A percentile compares a stretch with the other conserved stretches of the same genome.
These are phyloP conservation scores for Listrodromus nycthemerus DNA, from an alignment of 2,888 invertebrate species.

Conservation along the genomic window DNA sequence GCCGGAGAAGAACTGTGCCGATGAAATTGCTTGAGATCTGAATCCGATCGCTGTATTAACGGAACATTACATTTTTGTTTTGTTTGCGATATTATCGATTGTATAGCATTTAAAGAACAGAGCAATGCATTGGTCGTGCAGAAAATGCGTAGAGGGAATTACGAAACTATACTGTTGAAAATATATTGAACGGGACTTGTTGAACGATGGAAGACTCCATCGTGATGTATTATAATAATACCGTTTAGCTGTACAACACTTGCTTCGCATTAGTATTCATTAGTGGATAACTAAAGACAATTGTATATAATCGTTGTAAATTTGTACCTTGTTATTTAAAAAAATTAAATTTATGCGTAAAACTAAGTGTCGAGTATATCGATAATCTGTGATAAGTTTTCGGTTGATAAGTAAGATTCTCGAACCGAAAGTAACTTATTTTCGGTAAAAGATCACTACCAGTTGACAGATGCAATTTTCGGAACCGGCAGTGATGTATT, in stretches of 20 bases:
- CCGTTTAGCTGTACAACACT: conserved; percentile 52
- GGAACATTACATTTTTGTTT: conserved; percentile 16
- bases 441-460: too few relatives aligned
- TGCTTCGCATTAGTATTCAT: conserved; percentile 37
- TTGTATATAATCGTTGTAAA: conserved; percentile 81
- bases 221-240: conserved; percentile 57
- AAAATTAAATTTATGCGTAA: conserved; percentile 53
- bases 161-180: conserved; percentile 11
- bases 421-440: too few relatives aligned
- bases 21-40: not conserved
- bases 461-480: too few relatives aligned
- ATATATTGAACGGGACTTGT: conserved; percentile 27
- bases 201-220: conserved; percentile 13
- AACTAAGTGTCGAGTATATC: not conserved
- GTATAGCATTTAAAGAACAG: not conserved
- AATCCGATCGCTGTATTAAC: not conserved
- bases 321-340: conserved; percentile 80
- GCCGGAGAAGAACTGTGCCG: not conserved
- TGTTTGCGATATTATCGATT: conserved; percentile 2
- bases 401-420: too few relatives aligned
- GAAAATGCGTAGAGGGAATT: conserved; percentile 7
- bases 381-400: not conserved
- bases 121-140: not conserved
- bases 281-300: conserved; percentile 49
- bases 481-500: too few relatives aligned